Evolutionary conservation across 2,888 invertebrate species (phyloP), one percentile per base, ranked within the genome.

Genomic region (Drosophila neoperkinsi): DNA sequence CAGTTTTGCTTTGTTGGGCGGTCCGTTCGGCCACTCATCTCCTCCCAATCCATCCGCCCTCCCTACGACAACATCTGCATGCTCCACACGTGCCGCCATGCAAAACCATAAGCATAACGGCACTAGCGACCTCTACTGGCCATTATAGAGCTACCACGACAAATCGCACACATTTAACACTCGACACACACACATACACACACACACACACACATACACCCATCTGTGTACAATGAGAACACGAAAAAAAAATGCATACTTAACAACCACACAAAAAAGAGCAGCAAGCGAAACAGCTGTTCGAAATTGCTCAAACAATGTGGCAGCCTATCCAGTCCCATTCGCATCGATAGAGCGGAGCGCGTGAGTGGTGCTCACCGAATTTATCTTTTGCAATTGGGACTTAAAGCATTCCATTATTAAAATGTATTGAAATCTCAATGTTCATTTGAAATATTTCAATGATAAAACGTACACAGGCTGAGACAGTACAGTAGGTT

Each of bases 51-150:
- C 34, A 28, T 4, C 18, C 21, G 4, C n/a, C 28, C 18, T 33
- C 34, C 31, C 28, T 33, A 36, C 28, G 30, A 7, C 25, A 70
- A 46, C 81, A 86, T 86, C 89, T 82, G 79, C 74, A 81, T 81
- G 84, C 77, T 64, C 71, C 86, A 88, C 90, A 86, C 86, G 85
- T 86, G 88, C 81, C 78, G 81, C 85, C 86, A 90, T 79, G 90
- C 87, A 88, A 88, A 88, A 89, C 82, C 86, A 84, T 88, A 88
- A 84, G 85, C 85, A 90, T 90, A 82, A 88, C 82, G 87, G 78
- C 67, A 49, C 49, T 59, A 43, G 64, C 78, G 60, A 63, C 79
- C 63, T 74, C 87, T 61, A 81, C 78, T 78, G 79, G 81, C 89
- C 88, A 85, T 89, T 88, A 86, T 88, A 85, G 85, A 88, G 80